These are phyloP conservation scores for Trachymyrmex septentrionalis DNA, from an alignment of 1,140 invertebrate species.

Conservation along the genomic window DNA sequence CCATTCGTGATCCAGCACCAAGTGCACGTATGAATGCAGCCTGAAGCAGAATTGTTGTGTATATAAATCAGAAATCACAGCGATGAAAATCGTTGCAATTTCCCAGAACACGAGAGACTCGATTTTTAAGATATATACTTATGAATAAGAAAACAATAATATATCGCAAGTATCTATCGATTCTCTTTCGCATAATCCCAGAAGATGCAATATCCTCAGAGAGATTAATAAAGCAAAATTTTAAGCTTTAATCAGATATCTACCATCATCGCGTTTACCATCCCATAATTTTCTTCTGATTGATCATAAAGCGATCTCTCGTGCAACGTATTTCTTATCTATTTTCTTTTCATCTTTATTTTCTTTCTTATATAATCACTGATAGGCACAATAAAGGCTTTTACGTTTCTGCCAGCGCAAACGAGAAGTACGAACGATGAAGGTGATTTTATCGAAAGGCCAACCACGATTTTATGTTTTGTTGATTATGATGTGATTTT, in stretches of 20 bases:
- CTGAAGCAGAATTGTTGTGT: neutral
- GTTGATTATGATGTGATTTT: conserved; percentile 41
- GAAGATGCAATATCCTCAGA: neutral
- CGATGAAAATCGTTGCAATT: conserved; percentile 5
- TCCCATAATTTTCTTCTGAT: conserved; percentile 8
- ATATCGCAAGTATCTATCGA: conserved; percentile 12
- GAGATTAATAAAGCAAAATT: conserved; percentile 11
- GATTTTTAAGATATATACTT: neutral
- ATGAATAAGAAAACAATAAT: conserved; percentile 25
- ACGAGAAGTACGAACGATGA: conserved; percentile 65
- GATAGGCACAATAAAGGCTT: conserved; percentile 83
- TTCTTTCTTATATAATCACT: conserved; percentile 56
- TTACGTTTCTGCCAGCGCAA: conserved; percentile 76
- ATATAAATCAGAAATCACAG: conserved; percentile 23
- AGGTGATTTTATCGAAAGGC: conserved; percentile 28
- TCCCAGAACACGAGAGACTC: conserved; percentile 9
- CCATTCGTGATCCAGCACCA: neutral
- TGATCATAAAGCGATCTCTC: conserved; percentile 46
- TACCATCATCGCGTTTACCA: conserved; percentile 1
- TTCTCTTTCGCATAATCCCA: conserved; percentile 24
- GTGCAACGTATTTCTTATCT: conserved; percentile 22
- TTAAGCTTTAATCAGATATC: conserved; percentile 26
- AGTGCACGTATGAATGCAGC: neutral
- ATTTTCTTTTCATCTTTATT: conserved; percentile 19
- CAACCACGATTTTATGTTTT: conserved; percentile 38